Evolutionary conservation across 2,888 invertebrate genomes (phyloP).

Genomic region (Chymomyza fuscimana): DNA sequence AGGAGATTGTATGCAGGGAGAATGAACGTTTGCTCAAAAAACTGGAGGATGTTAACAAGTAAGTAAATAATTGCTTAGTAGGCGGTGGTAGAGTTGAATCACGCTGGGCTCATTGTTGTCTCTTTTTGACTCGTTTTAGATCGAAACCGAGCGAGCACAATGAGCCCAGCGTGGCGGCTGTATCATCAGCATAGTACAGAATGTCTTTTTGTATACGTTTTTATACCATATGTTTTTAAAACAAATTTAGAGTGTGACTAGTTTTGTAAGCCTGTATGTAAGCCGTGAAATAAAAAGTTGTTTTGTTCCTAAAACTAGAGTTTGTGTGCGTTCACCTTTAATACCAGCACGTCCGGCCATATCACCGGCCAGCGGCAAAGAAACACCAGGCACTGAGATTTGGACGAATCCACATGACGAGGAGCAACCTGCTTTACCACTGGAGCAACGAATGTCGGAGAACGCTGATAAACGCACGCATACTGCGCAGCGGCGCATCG

Average conservation of each 20-base stretch:
- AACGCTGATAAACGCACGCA: conserved; percentile 81
- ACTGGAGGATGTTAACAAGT: conserved; percentile 93
- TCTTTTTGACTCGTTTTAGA: conserved; percentile 72
- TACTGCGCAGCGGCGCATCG: conserved; percentile 84
- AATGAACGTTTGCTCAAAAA: conserved; percentile 93
- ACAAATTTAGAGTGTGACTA: conserved; percentile 63
- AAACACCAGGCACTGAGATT: conserved; percentile 81
- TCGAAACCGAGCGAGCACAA: conserved; percentile 68
- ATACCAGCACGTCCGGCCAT: conserved; percentile 88
- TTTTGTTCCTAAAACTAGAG: conserved; percentile 80
- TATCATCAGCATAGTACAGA: conserved; percentile 26
- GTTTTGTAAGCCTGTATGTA: conserved; percentile 32
- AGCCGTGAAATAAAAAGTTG: conserved; percentile 7
- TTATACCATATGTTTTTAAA: conserved; percentile 36
- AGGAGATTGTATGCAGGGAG: conserved; percentile 93
- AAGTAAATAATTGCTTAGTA: conserved; percentile 79
- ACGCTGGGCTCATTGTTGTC: conserved; percentile 69
- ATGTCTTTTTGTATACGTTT: conserved; percentile 1
- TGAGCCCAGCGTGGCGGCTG: conserved; percentile 56
- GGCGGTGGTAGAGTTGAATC: not conserved
- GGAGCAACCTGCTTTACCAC: conserved; percentile 75
- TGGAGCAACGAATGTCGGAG: conserved; percentile 77
- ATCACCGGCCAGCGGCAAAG: conserved; percentile 81
- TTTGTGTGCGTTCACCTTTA: conserved; percentile 90
- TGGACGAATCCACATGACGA: conserved; percentile 86